Evolutionary conservation across 2,797 vertebrate genomes (phyloP), one percentile per base, ranked within the genome.

Genomic region (Pseudomugil tenellus): DNA sequence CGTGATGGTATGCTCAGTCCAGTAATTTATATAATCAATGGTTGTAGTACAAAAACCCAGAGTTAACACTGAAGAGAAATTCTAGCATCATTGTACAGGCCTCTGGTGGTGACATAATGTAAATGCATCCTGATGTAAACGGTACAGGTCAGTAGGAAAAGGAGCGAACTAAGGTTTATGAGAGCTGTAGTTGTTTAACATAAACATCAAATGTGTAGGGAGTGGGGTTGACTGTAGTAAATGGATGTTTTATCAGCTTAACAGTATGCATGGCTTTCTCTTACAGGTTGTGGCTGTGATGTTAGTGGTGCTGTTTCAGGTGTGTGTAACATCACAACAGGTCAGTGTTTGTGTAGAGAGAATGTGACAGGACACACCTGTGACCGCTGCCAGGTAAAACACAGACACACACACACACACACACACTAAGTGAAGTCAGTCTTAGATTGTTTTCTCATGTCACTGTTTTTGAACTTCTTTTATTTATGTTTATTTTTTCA

Each of bases 211-310:
- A 39, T 6, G 16, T 39, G 37, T 16, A 4, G 11, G 14, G 12
- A 16, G 16, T 4, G 12, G 3, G 35, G 11, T 11, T 35, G 13
- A 35, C 35, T 3, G 3, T 11, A 3, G 35, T 11, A 35, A 12
- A 12, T 35, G 12, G 35, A 3, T 35, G 12, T 2, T 46, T 6
- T 3, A 1, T 53, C 54, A 6, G 6, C 3, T 2, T 71, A 32
- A 67, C 12, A 17, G 19, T n/a, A 14, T 12, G 3, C 6, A 54
- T 16, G 35, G 0, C 39, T 72, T 25, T 56, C 16, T 56, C 56
- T 35, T 75, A 41, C 79, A 99, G 97, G 89, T 39, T 99, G 98
- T 52, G 75, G 73, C 17, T 99, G 97, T 87, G 91, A 96, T 3
- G 63, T 76, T 41, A 93, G 88, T 1, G 95, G 97, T 2, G 93